phyloP scores from a whole-genome alignment of 2,797 vertebrate genomes.

The Microctenopoma steveboyesi region DNA sequence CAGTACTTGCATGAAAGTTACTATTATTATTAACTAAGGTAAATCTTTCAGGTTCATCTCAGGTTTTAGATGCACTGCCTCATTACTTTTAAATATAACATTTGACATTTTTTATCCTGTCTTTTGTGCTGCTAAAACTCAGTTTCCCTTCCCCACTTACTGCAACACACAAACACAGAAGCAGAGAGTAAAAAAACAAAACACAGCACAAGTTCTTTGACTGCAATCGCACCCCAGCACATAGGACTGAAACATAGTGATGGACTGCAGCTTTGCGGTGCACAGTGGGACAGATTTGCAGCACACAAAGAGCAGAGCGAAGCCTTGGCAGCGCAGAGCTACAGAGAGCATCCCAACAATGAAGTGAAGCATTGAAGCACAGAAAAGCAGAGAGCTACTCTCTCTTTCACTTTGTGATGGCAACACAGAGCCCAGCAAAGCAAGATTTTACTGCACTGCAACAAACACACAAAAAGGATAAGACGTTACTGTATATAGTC shows the following conservation, averaged over 20 bases:
- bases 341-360: slow-evolving; percentile 64
- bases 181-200: slow-evolving; percentile 32
- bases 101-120: not conserved
- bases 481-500: slow-evolving; percentile 46
- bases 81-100: slow-evolving; percentile 5
- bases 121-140: not conserved
- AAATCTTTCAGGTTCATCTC: not conserved
- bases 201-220: slow-evolving; percentile 40
- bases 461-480: slow-evolving; percentile 60
- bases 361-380: slow-evolving; percentile 59
- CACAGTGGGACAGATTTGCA: slow-evolving; percentile 55
- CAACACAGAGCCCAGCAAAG: slow-evolving; percentile 59
- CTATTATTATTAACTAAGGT: not conserved
- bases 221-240: slow-evolving; percentile 43
- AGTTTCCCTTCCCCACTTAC: slow-evolving; percentile 16
- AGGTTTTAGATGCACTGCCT: slow-evolving; percentile 3
- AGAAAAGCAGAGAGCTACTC: slow-evolving; percentile 49
- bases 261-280: slow-evolving; percentile 51
- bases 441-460: slow-evolving; percentile 72
- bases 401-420: slow-evolving; percentile 38
- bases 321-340: slow-evolving; percentile 59
- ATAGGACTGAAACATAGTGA: slow-evolving; percentile 41
- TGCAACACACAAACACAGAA: slow-evolving; percentile 51
- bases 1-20: too few species aligned
- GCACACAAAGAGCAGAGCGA: slow-evolving; percentile 57